Evolutionary conservation across 2,888 invertebrate species (phyloP), one percentile per base, ranked within the genome.

Genomic region (Drosophila trichaetosa): DNA sequence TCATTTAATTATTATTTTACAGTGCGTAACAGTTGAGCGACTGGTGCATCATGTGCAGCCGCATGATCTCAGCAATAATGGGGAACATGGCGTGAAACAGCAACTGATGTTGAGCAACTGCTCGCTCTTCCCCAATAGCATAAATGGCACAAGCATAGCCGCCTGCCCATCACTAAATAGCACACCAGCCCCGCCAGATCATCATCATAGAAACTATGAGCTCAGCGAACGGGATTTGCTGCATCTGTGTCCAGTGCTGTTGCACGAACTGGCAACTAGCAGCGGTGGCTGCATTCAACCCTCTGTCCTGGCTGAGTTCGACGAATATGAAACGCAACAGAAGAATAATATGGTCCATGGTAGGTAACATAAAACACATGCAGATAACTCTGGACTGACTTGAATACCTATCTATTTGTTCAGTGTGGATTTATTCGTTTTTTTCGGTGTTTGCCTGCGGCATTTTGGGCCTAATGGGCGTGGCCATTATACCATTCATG

Each of bases 401-500:
- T 21, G 11, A 10, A 59, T 24, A 36, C 27, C 24, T 29, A 13
- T 49, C 13, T 24, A 3, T 54, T 33, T 69, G 24, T 70, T 18
- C 69, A 93, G 97, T 97, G 8, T 98, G 98, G 98, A 90, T 97
- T 13, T 98, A 97, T 91, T 97, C 98, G 2, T 95, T 95, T 7
- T 90, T 96, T 33, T 96, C 98, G 69, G 97, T 98, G 81, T 92
- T 97, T 10, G 94, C 97, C 33, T 98, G 98, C 79, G 97, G 98
- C 90, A 94, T 97, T 6, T 97, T 98, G 85, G 98, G 98, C 13
- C 93, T 99, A 49, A 93, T 98, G 18, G 97, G 98, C 2, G 97
- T 98, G 16, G 96, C 96, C 6, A 97, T 98, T 10, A 97, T 99
- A 89, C 98, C 98, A 0, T 95, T 98, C 48, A 98, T 99, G 97